Conservation (phyloP, 2,888 invertebrate species). For the Busseola fusca region DNA sequence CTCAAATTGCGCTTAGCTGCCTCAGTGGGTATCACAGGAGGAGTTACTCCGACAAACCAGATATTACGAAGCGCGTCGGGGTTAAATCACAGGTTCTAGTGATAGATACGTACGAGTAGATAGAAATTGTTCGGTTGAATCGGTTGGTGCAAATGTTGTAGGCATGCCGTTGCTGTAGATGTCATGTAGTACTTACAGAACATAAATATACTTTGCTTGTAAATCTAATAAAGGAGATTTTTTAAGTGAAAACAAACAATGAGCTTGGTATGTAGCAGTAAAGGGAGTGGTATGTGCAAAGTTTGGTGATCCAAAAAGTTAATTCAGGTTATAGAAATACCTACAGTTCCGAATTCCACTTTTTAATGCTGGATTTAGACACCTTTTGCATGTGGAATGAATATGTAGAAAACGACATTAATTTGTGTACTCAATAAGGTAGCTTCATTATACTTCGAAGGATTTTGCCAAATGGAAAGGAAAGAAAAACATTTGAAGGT, state of each 20-base stretch:
- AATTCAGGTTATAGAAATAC: not conserved
- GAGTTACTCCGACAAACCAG: conserved; percentile 73
- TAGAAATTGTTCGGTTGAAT: not conserved
- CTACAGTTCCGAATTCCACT: not conserved
- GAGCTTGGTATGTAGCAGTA: not conserved
- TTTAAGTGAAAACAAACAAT: not conserved
- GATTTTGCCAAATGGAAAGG: not conserved
- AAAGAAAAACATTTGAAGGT: too few species aligned
- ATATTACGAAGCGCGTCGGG: conserved; percentile 71
- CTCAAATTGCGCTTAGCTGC: conserved; percentile 52
- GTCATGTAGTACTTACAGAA: not conserved
- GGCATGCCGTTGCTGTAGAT: not conserved
- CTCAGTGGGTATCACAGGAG: conserved; percentile 57
- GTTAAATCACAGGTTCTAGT: conserved; percentile 62
- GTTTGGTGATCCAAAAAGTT: conserved; percentile 1
- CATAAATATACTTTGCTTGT: too few species aligned
- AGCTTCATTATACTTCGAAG: too few species aligned
- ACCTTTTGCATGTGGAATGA: not conserved
- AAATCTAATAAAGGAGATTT: not conserved
- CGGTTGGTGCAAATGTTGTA: not conserved
- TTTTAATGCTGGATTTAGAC: not conserved
- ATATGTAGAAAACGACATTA: not conserved
- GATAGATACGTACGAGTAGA: not conserved
- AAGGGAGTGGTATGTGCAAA: not conserved
- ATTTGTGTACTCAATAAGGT: not conserved